Base-by-base conservation (phyloP, 1,140 invertebrate genomes). In the Drosophila nannoptera region DNA sequence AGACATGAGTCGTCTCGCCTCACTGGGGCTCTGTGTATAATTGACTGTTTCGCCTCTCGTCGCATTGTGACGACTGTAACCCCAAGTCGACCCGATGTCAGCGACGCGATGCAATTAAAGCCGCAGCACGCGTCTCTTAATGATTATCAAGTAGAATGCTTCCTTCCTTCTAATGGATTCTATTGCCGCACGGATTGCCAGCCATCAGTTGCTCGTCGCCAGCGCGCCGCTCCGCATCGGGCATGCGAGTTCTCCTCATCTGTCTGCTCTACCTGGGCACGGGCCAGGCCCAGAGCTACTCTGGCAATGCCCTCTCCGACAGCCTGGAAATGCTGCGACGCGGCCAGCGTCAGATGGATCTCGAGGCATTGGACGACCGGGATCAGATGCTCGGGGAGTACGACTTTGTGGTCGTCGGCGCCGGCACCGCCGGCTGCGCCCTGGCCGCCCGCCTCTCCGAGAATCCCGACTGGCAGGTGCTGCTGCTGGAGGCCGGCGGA, bases 341-440 rank as follows among this genome's bases (percentile, higher is more conserved):
- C 32, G 73, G 90, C n/a, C 56, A 75, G 55, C 6, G 22, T 9
- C 61, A 78, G 65, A 22, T 87, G 71, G 63, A 76, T 70, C 22
- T 70, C 14, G 73, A 89, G 75, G 56, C 66, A 9, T 5, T 70
- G 11, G 92, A 93, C 31, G 77, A 78, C 0, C 59, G 65, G 0
- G 73, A 78, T 0, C 2, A 48, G 0, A 11, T 88, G 92, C 92
- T 11, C 70, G 75, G 5, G 5, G 87, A 90, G 56, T 93, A 92
- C 53, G 93, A 94, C 78, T 93, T 93, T 63, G 91, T 94, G 12
- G 90, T 93, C 0, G 91, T 96, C 7, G 95, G 95, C 0, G 94
- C 93, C 7, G 94, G 95, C 11, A 94, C 93, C 0, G 94, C 94
- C 0, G 95, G 95, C 2, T 93, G 92, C 52, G 91, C 93, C 0